Evolutionary conservation across 2,113 vertebrate genomes (phyloP).

Genomic region (Trachemys scripta): DNA sequence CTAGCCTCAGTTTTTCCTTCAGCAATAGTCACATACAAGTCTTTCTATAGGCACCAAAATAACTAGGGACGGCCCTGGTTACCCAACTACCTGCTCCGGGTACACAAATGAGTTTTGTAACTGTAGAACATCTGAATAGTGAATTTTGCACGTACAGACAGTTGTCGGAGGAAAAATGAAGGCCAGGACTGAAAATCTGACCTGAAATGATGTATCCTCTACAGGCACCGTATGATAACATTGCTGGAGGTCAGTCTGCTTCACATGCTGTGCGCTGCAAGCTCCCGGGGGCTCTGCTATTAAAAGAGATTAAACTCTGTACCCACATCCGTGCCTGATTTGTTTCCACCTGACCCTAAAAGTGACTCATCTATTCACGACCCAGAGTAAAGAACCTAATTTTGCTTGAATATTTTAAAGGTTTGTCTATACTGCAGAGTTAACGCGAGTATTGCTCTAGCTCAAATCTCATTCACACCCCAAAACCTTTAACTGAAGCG

Average conservation of each 20-base stretch:
- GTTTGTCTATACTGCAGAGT: not conserved
- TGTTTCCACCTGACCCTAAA: not conserved
- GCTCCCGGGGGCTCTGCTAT: not conserved
- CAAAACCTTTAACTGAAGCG: not conserved
- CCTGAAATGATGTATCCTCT: not conserved
- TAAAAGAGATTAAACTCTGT: not conserved
- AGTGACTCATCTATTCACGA: not conserved
- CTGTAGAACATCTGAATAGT: accelerated
- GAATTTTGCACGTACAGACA: too few relatives aligned
- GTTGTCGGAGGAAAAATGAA: accelerated
- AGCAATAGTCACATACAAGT: accelerated
- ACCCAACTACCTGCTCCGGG: too few relatives aligned
- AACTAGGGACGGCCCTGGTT: too few relatives aligned
- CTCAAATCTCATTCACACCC: not conserved
- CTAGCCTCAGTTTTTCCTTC: not conserved
- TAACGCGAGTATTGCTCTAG: too few relatives aligned
- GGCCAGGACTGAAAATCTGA: not conserved
- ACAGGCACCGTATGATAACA: not conserved
- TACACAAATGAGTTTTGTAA: not conserved
- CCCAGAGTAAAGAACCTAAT: accelerated
- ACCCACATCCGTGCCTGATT: not conserved
- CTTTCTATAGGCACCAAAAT: not conserved
- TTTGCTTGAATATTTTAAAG: not conserved
- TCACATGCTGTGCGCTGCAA: not conserved
- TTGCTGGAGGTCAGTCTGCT: not conserved